A percentile compares a stretch with the other conserved stretches of the same genome.
Evolutionary conservation across 1,140 invertebrate species (phyloP).

Genomic region (Hyles vespertilio): DNA sequence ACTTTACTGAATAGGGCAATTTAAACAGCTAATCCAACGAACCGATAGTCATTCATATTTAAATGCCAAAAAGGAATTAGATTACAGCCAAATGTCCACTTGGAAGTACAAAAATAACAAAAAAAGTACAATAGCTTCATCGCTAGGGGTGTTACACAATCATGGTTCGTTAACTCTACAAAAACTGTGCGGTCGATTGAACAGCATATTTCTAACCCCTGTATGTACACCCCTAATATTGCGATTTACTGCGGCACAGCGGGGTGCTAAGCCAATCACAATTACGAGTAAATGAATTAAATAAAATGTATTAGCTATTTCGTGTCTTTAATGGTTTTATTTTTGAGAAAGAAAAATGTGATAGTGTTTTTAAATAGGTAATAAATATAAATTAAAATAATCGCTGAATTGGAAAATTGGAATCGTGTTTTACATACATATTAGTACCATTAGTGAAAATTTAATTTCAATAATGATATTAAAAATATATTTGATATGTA

Average conservation of each 20-base stretch:
- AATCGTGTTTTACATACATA: no score
- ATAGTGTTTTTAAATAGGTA: no score
- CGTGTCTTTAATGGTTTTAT: no score
- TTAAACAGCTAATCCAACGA: conserved; percentile 10
- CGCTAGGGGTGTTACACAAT: conserved; percentile 49
- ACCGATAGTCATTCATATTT: background rate
- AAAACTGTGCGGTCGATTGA: conserved; percentile 43
- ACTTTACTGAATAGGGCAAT: no score
- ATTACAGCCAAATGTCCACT: conserved; percentile 23
- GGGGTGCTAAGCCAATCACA: background rate
- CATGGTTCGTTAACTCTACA: conserved; percentile 61
- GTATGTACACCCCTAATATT: conserved; percentile 38
- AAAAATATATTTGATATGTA: no score
- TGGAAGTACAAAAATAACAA: conserved; percentile 7
- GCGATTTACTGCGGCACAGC: background rate
- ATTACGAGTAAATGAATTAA: background rate
- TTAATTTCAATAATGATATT: no score
- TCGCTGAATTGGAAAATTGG: no score
- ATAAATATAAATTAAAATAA: no score
- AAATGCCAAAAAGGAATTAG: background rate
- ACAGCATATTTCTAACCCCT: conserved; percentile 45
- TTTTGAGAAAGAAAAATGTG: no score
- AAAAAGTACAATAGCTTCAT: no score
- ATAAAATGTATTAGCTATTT: background rate
- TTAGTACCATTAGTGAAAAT: no score